Evolutionary conservation across 2,888 invertebrate species (phyloP), one percentile per base, ranked within the genome.

Genomic region (Pyrgus malvae): DNA sequence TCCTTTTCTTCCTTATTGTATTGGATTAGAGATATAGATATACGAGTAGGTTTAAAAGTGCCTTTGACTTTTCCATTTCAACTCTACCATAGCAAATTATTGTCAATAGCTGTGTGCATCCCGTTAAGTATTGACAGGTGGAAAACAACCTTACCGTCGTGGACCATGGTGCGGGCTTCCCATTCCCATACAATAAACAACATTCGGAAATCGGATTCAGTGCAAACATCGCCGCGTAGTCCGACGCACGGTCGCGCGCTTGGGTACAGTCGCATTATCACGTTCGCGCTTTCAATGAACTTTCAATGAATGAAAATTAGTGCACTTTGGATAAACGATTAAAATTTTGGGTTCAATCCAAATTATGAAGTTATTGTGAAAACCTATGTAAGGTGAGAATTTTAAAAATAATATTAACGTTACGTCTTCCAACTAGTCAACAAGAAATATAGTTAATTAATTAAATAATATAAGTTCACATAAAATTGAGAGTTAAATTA

Each of bases 171-270:
- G 50, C 19, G 41, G 31, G 25, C 41, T 45, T 35, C 21, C 19
- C 27, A 27, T 27, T 8, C 7, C 7, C 2, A 27, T 4, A 42
- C 17, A 33, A 25, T 35, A 35, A 23, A 42, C 35, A 42, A 42
- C 33, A 50, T 35, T 19, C 23, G 23, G 3, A 38, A 38, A 17
- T 42, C 42, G 16, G 21, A 21, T 69, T 80, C 81, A 86, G 86
- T 85, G 66, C 72, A 73, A 75, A 82, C 75, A 76, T 60, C 70
- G 74, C 67, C 77, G 80, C 76, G 77, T 71, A 61, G 65, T 60
- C 60, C 64, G 69, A 63, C 67, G 76, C 72, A 74, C 81, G 79
- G 67, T 33, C 58, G 55, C 60, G 62, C 63, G 66, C n/a, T 64
- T 64, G 62, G n/a, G 38, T 19, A n/a, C n/a, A 16, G 63, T 61